Percentiles rank a stretch among this genome's conserved stretches.
phyloP scores from a whole-genome alignment of 2,797 vertebrate genomes.

The Crax fasciolata region DNA sequence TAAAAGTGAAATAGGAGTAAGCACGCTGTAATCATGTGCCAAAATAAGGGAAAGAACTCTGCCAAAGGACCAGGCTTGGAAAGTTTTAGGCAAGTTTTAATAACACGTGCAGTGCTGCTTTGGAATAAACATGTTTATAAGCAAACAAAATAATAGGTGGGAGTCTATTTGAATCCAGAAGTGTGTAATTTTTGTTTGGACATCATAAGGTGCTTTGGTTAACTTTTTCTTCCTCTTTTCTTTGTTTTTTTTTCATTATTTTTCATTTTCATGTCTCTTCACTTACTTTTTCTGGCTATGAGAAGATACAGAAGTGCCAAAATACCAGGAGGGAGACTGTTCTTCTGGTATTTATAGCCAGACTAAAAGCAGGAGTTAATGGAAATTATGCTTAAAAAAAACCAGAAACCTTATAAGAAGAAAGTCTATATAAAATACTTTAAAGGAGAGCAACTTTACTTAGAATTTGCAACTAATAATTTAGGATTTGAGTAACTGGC shows the following conservation, averaged over 20 bases:
- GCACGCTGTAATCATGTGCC: not conserved
- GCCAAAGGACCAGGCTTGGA: not conserved
- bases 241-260: conserved; percentile 17
- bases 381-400: conserved; percentile 50
- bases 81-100: not conserved
- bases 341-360: conserved; percentile 71
- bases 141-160: not conserved
- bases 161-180: not conserved
- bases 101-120: not conserved
- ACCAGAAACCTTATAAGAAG: conserved; percentile 26
- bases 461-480: conserved; percentile 23
- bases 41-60: not conserved
- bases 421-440: conserved; percentile 8
- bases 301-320: conserved; percentile 68
- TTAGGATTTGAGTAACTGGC: conserved; percentile 1
- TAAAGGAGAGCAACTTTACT: conserved; percentile 17
- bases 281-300: conserved; percentile 73
- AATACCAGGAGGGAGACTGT: conserved; percentile 71
- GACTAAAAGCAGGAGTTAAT: conserved; percentile 72
- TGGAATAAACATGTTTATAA: not conserved
- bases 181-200: not conserved
- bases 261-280: conserved; percentile 48
- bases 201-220: not conserved
- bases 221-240: conserved; percentile 1
- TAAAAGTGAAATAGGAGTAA: conserved; percentile 20